Evolutionary conservation across 2,113 vertebrate genomes (phyloP).

Genomic region (Megaceryle maxima): DNA sequence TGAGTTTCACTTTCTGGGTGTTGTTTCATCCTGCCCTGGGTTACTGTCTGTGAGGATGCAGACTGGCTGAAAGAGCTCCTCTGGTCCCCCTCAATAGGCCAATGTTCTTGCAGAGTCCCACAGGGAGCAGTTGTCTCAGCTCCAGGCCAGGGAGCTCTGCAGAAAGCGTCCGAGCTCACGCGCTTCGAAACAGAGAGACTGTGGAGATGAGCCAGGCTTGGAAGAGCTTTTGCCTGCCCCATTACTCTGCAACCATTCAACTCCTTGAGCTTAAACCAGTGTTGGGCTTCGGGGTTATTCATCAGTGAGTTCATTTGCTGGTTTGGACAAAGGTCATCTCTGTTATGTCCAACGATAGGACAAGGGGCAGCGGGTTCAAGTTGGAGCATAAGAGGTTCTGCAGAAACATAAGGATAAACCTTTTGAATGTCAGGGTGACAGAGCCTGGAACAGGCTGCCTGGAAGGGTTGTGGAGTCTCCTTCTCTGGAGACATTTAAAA

Average conservation of each 20-base stretch:
- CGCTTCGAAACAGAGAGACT: rapidly evolving
- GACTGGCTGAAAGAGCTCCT: rapidly evolving
- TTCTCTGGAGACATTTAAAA: too few species aligned
- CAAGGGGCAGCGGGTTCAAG: too few species aligned
- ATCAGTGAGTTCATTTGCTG: background rate
- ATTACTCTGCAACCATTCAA: background rate
- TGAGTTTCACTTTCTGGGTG: background rate
- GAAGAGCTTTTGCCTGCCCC: background rate
- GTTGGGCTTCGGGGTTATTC: background rate
- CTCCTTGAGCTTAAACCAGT: background rate
- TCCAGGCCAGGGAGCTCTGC: background rate
- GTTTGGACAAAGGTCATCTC: background rate
- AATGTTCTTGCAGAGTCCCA: background rate
- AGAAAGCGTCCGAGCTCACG: background rate
- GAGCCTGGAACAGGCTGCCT: too few species aligned
- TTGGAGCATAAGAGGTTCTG: too few species aligned
- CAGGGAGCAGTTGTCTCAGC: background rate
- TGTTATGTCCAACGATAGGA: too few species aligned
- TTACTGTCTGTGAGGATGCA: background rate
- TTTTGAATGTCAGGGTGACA: too few species aligned
- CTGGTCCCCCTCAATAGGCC: rapidly evolving
- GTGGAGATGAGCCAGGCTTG: background rate
- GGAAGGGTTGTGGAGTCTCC: too few species aligned
- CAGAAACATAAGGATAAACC: too few species aligned
- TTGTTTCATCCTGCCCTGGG: background rate